Base-by-base conservation (phyloP, 2,113 vertebrate species). In the Barbus barbus region DNA sequence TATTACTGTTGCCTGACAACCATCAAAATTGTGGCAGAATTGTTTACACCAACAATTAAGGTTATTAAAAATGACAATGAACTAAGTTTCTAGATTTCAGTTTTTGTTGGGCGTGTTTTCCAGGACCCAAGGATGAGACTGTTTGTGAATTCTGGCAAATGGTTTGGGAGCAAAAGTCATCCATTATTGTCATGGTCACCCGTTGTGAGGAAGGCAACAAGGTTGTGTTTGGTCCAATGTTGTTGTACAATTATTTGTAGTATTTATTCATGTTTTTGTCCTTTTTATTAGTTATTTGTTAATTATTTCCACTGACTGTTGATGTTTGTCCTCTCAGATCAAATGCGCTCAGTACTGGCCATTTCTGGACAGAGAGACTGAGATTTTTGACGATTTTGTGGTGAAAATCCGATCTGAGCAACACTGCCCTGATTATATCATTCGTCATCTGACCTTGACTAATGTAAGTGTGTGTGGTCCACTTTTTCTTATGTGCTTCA, bases 331-430 rank as follows among this genome's bases (percentile, higher is more conserved):
- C 86, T 88, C 82, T 0, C 9, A 99, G 98, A 93, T 93, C 72
- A 99, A 99, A 87, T 99, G 98, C 93, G 96, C 96, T 16, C 96
- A 98, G 88, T 99, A 99, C 89, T 99, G 98, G 98, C 97, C 98
- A 0, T 93, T 93, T 6, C 73, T 91, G 85, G 94, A 95, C 0
- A 92, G 94, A 0, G 92, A 94, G 31, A 91, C 91, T 0, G 96
- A 94, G 83, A 88, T 94, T 0, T 99, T 87, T 12, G 95, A 96
- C 33, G 96, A 97, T 76, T 94, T 98, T 22, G 81, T 93, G 1
- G 95, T 99, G 67, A 96, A 95, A 88, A 93, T 96, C 60, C 93
- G 38, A 1, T 92, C 95, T 44, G 93, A 95, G 84, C 95, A 98
- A 83, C 90, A 81, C 0, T 99, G 94, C 71, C 97, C 98, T 0